These are phyloP conservation scores for Enteromius afrohamiltoni DNA, from an alignment of 2,797 vertebrate species.

Conservation along the genomic window DNA sequence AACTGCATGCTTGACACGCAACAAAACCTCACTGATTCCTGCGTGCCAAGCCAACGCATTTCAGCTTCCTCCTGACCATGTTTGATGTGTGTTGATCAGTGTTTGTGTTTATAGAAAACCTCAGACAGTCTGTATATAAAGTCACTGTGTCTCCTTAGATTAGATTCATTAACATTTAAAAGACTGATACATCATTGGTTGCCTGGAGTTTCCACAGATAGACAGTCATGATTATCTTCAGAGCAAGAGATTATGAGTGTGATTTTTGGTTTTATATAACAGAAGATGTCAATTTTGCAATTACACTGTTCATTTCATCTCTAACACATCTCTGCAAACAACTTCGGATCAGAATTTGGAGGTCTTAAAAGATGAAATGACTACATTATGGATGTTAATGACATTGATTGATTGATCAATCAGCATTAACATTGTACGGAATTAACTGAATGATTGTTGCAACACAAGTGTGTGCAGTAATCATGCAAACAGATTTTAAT, in stretches of 20 bases:
- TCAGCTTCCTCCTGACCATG: not conserved
- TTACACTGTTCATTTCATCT: not conserved
- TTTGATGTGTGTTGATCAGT: not conserved
- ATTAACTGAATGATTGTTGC: not conserved
- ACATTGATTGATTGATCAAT: not conserved
- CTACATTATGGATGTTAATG: not conserved
- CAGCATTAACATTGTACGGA: not conserved
- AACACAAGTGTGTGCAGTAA: not conserved
- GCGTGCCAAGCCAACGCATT: not conserved
- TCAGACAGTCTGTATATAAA: not conserved
- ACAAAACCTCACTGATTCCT: not conserved
- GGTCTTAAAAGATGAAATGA: not conserved
- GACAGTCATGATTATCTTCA: not conserved
- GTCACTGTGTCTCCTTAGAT: not conserved
- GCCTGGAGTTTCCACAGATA: not conserved
- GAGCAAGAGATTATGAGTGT: not conserved
- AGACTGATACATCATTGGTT: not conserved
- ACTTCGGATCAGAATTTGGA: not conserved
- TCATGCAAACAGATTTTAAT: not conserved
- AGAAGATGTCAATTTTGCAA: not conserved
- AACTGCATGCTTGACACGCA: not conserved
- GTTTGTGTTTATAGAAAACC: not conserved
- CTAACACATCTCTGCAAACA: not conserved
- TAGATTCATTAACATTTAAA: not conserved
- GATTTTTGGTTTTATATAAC: not conserved